phyloP scores from a whole-genome alignment of 2,888 invertebrate species.

The Pristionchus entomophagus region DNA sequence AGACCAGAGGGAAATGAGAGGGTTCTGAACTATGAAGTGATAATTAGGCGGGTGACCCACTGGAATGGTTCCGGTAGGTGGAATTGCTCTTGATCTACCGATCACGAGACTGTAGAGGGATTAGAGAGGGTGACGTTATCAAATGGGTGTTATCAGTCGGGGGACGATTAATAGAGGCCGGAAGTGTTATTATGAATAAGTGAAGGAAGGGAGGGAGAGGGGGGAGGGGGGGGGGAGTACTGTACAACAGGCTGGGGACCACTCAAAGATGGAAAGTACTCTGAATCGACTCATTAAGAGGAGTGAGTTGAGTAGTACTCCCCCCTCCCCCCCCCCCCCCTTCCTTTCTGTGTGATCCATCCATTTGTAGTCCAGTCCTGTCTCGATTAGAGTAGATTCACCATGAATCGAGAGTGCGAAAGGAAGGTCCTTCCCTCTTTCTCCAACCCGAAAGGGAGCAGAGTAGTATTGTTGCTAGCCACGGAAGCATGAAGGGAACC shows the following conservation, averaged over 20 bases:
- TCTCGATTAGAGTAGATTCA: slow-evolving; percentile 14
- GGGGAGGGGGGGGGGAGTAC: background rate
- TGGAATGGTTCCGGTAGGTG: background rate
- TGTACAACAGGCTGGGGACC: slow-evolving; percentile 14
- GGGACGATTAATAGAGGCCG: slow-evolving; percentile 20
- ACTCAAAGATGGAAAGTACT: slow-evolving; percentile 28
- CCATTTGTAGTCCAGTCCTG: slow-evolving; percentile 28
- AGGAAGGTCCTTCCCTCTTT: background rate
- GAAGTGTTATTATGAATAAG: slow-evolving; percentile 13
- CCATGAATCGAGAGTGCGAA: slow-evolving; percentile 16
- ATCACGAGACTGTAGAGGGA: slow-evolving; percentile 20
- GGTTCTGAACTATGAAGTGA: slow-evolving; percentile 9
- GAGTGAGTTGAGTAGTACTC: slow-evolving; percentile 27
- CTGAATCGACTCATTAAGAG: slow-evolving; percentile 34
- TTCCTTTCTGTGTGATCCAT: background rate
- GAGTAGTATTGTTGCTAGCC: slow-evolving; percentile 24
- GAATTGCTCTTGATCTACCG: background rate
- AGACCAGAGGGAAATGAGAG: background rate
- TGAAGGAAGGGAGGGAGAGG: background rate
- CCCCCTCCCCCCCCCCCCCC: background rate
- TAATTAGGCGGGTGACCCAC: slow-evolving; percentile 29
- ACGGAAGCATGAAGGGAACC: slow-evolving; percentile 8
- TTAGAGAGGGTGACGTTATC: slow-evolving; percentile 14
- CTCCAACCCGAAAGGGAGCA: background rate
- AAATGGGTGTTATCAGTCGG: slow-evolving; percentile 5